These are phyloP conservation scores for Rallus crepitans DNA, from an alignment of 2,797 vertebrate species.

Conservation along the genomic window DNA sequence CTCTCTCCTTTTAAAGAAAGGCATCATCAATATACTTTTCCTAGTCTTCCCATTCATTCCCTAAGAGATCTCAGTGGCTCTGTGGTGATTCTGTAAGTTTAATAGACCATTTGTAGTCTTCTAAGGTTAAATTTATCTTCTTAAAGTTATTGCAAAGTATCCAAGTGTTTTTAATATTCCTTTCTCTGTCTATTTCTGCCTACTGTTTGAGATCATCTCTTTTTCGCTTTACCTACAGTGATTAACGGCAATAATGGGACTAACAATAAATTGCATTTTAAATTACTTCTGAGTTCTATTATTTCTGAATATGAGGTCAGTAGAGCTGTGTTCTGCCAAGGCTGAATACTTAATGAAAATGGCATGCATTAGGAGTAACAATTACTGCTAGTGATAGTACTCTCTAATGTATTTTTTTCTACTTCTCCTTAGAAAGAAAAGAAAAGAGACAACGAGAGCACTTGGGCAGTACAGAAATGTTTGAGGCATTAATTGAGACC, in stretches of 20 bases:
- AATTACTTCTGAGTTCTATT: background rate
- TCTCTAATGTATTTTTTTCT: background rate
- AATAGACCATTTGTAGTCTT: constrained; percentile 1
- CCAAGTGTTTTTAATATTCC: background rate
- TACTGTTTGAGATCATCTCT: background rate
- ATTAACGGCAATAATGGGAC: background rate
- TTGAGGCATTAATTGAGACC: background rate
- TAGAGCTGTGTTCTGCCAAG: background rate
- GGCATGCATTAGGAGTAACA: background rate
- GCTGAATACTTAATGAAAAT: constrained; percentile 6
- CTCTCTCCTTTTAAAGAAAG: background rate
- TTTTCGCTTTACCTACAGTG: background rate
- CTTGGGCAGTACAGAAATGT: background rate
- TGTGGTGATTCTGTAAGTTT: background rate
- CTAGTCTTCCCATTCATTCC: background rate
- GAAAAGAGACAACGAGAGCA: background rate
- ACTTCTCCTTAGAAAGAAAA: background rate
- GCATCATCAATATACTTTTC: background rate
- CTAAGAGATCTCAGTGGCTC: background rate
- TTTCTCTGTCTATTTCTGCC: background rate
- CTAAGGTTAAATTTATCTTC: background rate
- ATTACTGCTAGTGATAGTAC: background rate
- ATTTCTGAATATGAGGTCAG: constrained; percentile 19
- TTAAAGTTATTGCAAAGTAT: background rate
- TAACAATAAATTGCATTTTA: background rate